Evolutionary conservation across 2,113 vertebrate genomes (phyloP), one percentile per base, ranked within the genome.

Genomic region (Clarias macrocephalus): DNA sequence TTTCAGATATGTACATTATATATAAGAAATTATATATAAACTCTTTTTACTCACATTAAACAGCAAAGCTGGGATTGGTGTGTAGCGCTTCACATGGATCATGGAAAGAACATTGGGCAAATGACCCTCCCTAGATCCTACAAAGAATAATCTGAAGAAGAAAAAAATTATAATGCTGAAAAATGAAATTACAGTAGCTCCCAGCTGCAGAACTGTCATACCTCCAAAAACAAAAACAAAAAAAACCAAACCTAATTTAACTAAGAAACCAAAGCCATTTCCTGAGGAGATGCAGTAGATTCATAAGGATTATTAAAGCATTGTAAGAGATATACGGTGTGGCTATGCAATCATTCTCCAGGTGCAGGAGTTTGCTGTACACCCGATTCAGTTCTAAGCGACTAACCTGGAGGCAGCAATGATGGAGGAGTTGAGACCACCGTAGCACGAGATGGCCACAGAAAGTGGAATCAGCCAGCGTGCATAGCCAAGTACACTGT

Each of bases 371-470:
- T 13, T 82, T 82, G 21, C 37, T 37, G 18, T 62, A 52, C 37
- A 62, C 23, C 13, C 42, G 52, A 48, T 81, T 11, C 52, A 11
- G 13, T 81, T 85, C 60, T 57, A 73, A 63, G 8, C 4, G 21
- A 80, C 90, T 72, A 12, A 96, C 96, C 96, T 95, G 82, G 96
- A 96, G n/a, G 94, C 93, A 72, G 95, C 94, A 19, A 96, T 96
- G 89, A 96, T 95, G 23, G 96, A 95, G 33, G 96, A 96, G 91
- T 96, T 96, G 63, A 96, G 92, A n/a, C 95, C 94, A 57, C 96
- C 96, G 0, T 95, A 96, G 87, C 96, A 96, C 66, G 96, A 96
- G 88, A 96, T 96, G 56, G 96, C 96, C 89, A 96, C 96, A 52
- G 96, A 93, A 37, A 96, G 89, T 11, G 96, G 95, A 73, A 96